Evolutionary conservation across 2,797 vertebrate species (phyloP), one percentile per base, ranked within the genome.

Genomic region (Lemur catta): DNA sequence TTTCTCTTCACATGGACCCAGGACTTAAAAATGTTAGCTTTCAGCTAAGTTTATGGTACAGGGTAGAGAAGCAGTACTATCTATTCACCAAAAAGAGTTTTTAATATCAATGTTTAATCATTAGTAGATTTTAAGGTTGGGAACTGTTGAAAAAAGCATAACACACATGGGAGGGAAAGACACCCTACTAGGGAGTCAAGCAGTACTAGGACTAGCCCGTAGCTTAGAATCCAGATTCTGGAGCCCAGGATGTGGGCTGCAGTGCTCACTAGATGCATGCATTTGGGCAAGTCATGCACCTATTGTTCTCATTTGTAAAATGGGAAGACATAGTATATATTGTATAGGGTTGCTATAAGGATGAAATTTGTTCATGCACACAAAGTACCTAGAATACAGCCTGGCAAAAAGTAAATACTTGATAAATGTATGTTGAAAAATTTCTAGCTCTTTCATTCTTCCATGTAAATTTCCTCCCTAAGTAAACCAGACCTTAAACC

Each of bases 1-100:
- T 95, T 89, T 89, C 13, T 93, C 38, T 92, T 78, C 55, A 89
- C 50, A 41, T 89, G 57, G 35, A 80, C 63, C 12, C n/a, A 67
- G 15, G 30, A 33, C n/a, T 84, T 93, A 79, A 89, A 59, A 86
- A 78, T 71, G 41, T 28, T 50, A 92, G 72, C 55, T 93, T 87
- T 81, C 30, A 46, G 24, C 14, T 87, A 52, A 43, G 76, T 94
- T 61, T 88, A 15, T 48, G 75, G 24, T 72, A 48, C 22, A 61
- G 13, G 10, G 46, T 63, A 6, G 35, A 93, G 57, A 94, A 85
- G 82, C 0, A 79, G 55, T 28, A 81, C 30, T 55, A 28, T 55
- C 35, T 48, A 28, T 76, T 93, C 78, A 79, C 26, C 15, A 24
- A 91, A 93, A 88, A 38, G 20, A 65, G 11, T 84, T 91, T 91